Conservation (phyloP, 2,888 invertebrate genomes). For the Plagiodera versicolora region DNA sequence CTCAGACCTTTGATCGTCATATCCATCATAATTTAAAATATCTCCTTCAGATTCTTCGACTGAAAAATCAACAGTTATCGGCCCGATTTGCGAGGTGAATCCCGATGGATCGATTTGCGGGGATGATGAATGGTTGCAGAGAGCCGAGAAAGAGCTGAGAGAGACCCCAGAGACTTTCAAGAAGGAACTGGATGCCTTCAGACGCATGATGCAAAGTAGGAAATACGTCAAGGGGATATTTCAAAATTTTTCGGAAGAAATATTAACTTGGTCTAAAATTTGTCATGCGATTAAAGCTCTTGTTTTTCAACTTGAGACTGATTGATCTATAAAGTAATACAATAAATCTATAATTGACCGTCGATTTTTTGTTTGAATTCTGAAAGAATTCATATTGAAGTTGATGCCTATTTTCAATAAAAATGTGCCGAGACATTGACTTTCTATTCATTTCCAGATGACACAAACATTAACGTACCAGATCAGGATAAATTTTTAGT, state of each 20-base stretch:
- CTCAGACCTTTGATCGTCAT: too few relatives aligned
- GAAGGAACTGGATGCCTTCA: slow-evolving; percentile 45
- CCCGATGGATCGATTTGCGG: slow-evolving; percentile 11
- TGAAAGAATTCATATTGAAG: too few relatives aligned
- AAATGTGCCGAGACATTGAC: too few relatives aligned
- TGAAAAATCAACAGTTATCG: not conserved
- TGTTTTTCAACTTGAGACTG: too few relatives aligned
- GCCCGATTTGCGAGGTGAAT: slow-evolving; percentile 9
- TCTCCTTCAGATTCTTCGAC: not conserved
- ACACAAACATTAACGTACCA: slow-evolving; percentile 51
- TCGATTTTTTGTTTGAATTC: too few relatives aligned
- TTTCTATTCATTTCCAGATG: too few relatives aligned
- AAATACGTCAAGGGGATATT: not conserved
- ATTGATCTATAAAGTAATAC: too few relatives aligned
- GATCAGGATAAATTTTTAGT: slow-evolving; percentile 61
- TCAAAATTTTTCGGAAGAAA: too few relatives aligned
- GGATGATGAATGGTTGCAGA: slow-evolving; percentile 42
- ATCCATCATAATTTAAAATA: not conserved
- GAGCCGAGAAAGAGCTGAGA: slow-evolving; percentile 51
- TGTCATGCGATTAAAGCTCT: too few relatives aligned
- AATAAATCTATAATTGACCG: too few relatives aligned
- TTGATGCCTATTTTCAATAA: too few relatives aligned
- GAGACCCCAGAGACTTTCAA: slow-evolving; percentile 50
- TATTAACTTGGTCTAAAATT: too few relatives aligned
- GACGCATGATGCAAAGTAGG: slow-evolving; percentile 46